A percentile compares a stretch with the other conserved stretches of the same genome.
phyloP scores from a whole-genome alignment of 1,140 invertebrate species.

The Prorops nasuta region DNA sequence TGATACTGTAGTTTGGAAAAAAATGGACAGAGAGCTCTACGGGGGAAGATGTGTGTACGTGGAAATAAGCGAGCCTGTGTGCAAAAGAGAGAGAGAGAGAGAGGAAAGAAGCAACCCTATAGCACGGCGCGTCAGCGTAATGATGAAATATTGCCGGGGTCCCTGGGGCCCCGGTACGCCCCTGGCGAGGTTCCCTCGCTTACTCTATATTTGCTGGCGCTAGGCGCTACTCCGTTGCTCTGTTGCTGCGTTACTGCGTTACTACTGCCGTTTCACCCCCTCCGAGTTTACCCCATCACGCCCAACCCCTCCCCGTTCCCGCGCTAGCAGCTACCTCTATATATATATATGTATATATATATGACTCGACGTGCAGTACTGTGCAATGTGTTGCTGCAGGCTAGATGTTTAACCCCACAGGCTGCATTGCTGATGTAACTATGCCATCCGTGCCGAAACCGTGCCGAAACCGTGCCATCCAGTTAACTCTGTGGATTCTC shows the following conservation, averaged over 20 bases:
- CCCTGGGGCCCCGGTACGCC: slow-evolving; percentile 33
- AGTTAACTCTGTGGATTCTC: slow-evolving; percentile 18
- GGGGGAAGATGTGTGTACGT: too few species aligned
- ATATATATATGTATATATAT: too few species aligned
- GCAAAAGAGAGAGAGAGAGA: slow-evolving; percentile 13
- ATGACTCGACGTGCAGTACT: too few species aligned
- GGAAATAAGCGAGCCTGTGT: slow-evolving; percentile 4
- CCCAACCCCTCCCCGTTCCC: slow-evolving; percentile 36
- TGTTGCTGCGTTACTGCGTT: too few species aligned
- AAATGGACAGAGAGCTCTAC: slow-evolving; percentile 1
- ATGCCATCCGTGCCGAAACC: slow-evolving; percentile 30
- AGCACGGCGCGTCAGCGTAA: slow-evolving; percentile 49
- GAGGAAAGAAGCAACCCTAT: slow-evolving; percentile 38
- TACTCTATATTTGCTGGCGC: slow-evolving; percentile 40
- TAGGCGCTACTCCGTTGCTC: too few species aligned
- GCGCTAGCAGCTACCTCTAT: slow-evolving; percentile 12
- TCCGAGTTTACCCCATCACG: slow-evolving; percentile 28
- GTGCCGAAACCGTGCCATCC: slow-evolving; percentile 32
- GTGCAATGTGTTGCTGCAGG: too few species aligned
- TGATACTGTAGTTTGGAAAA: too few species aligned
- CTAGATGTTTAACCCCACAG: too few species aligned
- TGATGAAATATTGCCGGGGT: slow-evolving; percentile 58
- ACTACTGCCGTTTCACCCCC: slow-evolving; percentile 40
- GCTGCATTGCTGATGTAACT: slow-evolving; percentile 46
- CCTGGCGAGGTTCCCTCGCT: slow-evolving; percentile 30